These are phyloP conservation scores for Metacarcinus magister DNA, from an alignment of 2,888 invertebrate genomes.

Conservation along the genomic window DNA sequence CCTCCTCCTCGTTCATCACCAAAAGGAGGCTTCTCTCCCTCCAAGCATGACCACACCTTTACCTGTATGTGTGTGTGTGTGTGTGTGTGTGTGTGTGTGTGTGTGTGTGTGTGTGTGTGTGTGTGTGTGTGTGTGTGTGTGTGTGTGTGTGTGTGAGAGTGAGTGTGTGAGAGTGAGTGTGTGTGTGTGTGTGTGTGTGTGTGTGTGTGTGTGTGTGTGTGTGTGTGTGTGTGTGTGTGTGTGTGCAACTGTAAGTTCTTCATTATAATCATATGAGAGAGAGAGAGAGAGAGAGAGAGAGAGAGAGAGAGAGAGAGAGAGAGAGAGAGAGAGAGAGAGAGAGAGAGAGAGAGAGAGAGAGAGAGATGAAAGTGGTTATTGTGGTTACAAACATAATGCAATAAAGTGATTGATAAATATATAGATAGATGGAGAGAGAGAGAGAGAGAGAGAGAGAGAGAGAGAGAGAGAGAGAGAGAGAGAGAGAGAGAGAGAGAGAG, in stretches of 20 bases:
- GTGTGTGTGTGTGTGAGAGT: too few relatives aligned
- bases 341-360: too few relatives aligned
- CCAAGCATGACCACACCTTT: background rate
- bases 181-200: too few relatives aligned
- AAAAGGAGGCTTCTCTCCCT: background rate
- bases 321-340: too few relatives aligned
- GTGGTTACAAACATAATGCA: too few relatives aligned
- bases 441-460: background rate
- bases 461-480: background rate
- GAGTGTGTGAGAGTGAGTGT: too few relatives aligned
- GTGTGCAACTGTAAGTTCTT: background rate
- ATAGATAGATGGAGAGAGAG: too few relatives aligned
- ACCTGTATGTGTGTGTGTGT: background rate
- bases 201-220: constrained; percentile 21
- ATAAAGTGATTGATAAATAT: too few relatives aligned
- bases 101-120: background rate
- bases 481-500: constrained; percentile 6
- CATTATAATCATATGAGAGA: background rate
- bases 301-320: too few relatives aligned
- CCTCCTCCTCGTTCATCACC: background rate
- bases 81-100: constrained; percentile 2
- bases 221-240: constrained; percentile 26
- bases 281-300: too few relatives aligned
- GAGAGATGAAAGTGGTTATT: too few relatives aligned
- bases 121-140: too few relatives aligned